Conservation (phyloP, 2,888 invertebrate species). For the Chironomus riparius region DNA sequence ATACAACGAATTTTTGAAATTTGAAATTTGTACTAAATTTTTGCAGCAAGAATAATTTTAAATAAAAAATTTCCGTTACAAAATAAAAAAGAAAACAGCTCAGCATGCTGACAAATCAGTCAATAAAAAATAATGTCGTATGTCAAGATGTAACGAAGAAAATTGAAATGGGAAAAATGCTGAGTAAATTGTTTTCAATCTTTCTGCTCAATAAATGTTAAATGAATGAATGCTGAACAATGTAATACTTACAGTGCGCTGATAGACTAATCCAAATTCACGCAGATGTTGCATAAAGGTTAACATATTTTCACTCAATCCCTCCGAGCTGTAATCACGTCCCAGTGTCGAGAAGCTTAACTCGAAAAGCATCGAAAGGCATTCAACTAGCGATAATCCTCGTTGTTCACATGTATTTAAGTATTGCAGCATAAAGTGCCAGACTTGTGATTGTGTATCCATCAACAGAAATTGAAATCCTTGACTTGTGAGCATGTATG, state of each 20-base stretch:
- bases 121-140: too few relatives aligned
- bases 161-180: too few relatives aligned
- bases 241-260: conserved; percentile 62
- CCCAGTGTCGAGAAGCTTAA: conserved; percentile 90
- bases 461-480: conserved; percentile 96
- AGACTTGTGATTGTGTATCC: conserved; percentile 89
- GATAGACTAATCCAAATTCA: conserved; percentile 96
- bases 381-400: conserved; percentile 80
- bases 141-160: too few relatives aligned
- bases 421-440: conserved; percentile 96
- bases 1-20: too few relatives aligned
- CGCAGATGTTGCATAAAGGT: conserved; percentile 90
- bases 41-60: too few relatives aligned
- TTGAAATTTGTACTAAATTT: too few relatives aligned
- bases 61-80: too few relatives aligned
- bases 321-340: conserved; percentile 93
- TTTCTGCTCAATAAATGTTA: too few relatives aligned
- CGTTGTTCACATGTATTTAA: conserved; percentile 83
- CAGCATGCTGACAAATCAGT: too few relatives aligned
- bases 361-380: conserved; percentile 92
- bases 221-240: too few relatives aligned
- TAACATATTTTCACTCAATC: conserved; percentile 77
- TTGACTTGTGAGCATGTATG: conserved; percentile 80
- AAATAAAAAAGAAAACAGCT: too few relatives aligned
- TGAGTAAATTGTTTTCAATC: too few relatives aligned